Conservation (phyloP, 30 jellyfish, hydroid and myxozoan species). For the Aurelia aurita region DNA sequence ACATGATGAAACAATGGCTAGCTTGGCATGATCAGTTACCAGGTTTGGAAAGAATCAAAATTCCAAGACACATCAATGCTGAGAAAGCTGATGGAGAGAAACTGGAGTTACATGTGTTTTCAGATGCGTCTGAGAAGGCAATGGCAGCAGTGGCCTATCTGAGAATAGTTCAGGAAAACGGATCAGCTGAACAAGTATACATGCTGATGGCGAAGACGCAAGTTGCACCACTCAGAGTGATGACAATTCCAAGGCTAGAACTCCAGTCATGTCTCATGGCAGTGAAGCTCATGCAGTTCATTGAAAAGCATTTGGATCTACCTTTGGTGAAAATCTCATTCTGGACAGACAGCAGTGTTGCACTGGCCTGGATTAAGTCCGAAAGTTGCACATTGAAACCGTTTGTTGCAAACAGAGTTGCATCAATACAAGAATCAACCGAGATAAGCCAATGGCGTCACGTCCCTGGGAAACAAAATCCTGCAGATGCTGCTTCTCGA, state of each 20-base stretch:
- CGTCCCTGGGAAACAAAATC: background rate
- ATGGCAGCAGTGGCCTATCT: conserved; percentile 36
- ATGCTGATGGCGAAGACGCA: conserved; percentile 12
- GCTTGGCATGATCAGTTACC: too few species aligned
- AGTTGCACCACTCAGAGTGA: background rate
- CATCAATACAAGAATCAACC: conserved; percentile 8
- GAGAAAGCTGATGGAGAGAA: background rate
- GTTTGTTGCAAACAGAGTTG: conserved; percentile 15
- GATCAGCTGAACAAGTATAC: background rate
- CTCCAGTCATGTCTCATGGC: background rate
- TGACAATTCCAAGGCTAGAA: conserved; percentile 22
- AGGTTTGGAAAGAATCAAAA: background rate
- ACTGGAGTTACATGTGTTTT: conserved; percentile 43
- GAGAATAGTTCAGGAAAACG: background rate
- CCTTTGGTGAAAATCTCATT: background rate
- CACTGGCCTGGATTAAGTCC: background rate
- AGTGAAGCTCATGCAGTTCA: background rate
- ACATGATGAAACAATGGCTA: too few species aligned
- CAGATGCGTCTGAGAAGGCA: conserved; percentile 62
- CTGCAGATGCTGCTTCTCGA: conserved; percentile 13
- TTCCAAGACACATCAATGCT: background rate
- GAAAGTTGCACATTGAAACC: background rate
- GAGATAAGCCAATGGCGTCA: conserved; percentile 31
- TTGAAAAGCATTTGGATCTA: background rate
- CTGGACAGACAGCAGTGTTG: conserved; percentile 20